Conservation (phyloP, 2,797 vertebrate species). For the Mareca penelope region DNA sequence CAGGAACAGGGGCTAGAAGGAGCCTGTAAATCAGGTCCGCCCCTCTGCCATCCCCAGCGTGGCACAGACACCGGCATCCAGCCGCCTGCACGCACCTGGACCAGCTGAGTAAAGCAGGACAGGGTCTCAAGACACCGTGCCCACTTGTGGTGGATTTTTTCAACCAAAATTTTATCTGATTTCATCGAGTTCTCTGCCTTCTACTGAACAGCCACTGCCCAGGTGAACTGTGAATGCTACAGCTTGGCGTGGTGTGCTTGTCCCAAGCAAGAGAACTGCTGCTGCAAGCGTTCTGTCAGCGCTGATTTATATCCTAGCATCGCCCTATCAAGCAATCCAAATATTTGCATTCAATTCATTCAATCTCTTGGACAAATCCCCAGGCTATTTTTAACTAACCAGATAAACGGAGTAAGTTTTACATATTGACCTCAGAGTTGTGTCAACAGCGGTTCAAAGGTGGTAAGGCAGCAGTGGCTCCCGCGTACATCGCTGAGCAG, state of each 20-base stretch:
- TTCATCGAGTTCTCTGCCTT: background rate
- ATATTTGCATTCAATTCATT: slow-evolving; percentile 18
- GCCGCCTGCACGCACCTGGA: background rate
- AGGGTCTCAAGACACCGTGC: accelerated
- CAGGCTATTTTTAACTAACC: background rate
- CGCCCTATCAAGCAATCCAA: background rate
- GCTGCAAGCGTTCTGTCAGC: background rate
- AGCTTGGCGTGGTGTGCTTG: background rate
- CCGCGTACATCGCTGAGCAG: accelerated
- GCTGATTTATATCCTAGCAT: background rate
- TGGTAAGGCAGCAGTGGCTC: background rate
- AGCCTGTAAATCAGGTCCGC: background rate
- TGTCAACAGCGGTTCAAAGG: background rate
- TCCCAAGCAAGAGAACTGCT: background rate
- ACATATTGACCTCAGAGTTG: background rate
- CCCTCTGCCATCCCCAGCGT: too few relatives aligned
- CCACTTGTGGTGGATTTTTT: accelerated
- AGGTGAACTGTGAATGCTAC: accelerated
- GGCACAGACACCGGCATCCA: background rate
- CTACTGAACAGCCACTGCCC: background rate
- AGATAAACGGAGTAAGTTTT: background rate
- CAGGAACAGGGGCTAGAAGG: background rate
- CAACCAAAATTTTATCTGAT: background rate
- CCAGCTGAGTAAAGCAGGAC: background rate
- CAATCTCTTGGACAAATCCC: background rate